Percentiles rank a stretch among this genome's conserved stretches.
These are phyloP conservation scores for Rhyacophila brunnea DNA, from an alignment of 1,140 invertebrate species.

Conservation along the genomic window DNA sequence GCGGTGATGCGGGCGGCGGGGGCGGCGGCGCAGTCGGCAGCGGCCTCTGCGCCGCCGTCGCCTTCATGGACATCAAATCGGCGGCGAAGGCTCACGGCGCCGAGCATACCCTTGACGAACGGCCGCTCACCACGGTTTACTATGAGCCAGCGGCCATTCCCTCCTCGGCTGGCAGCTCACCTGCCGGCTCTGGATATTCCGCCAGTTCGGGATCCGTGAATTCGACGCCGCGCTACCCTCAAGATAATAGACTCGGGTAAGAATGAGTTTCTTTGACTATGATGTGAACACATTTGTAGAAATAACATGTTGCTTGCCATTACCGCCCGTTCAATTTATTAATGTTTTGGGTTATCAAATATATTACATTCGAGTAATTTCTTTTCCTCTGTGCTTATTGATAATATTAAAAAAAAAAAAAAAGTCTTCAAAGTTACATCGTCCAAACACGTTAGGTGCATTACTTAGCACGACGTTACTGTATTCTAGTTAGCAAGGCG, in stretches of 20 bases:
- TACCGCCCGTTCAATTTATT: conserved; percentile 4
- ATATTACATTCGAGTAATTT: too few relatives aligned
- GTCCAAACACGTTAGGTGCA: too few relatives aligned
- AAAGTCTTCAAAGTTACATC: too few relatives aligned
- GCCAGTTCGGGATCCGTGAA: conserved; percentile 61
- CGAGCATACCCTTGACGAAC: conserved; percentile 85
- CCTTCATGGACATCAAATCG: conserved; percentile 96
- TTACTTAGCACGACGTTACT: too few relatives aligned
- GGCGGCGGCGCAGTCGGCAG: conserved; percentile 54
- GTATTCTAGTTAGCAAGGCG: too few relatives aligned
- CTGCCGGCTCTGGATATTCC: conserved; percentile 58
- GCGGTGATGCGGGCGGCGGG: conserved; percentile 48
- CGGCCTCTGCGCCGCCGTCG: conserved; percentile 80
- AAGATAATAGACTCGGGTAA: conserved; percentile 32
- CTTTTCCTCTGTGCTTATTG: too few relatives aligned
- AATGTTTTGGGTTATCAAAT: too few relatives aligned
- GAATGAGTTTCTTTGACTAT: too few relatives aligned
- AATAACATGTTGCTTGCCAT: background rate
- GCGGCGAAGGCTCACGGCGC: conserved; percentile 88
- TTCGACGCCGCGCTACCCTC: conserved; percentile 49
- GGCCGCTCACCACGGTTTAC: conserved; percentile 86
- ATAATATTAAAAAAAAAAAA: too few relatives aligned
- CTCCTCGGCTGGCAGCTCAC: conserved; percentile 56
- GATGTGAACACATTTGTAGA: background rate
- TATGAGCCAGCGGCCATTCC: conserved; percentile 82